phyloP scores from a whole-genome alignment of 2,113 vertebrate species.

The Mustelus asterias region DNA sequence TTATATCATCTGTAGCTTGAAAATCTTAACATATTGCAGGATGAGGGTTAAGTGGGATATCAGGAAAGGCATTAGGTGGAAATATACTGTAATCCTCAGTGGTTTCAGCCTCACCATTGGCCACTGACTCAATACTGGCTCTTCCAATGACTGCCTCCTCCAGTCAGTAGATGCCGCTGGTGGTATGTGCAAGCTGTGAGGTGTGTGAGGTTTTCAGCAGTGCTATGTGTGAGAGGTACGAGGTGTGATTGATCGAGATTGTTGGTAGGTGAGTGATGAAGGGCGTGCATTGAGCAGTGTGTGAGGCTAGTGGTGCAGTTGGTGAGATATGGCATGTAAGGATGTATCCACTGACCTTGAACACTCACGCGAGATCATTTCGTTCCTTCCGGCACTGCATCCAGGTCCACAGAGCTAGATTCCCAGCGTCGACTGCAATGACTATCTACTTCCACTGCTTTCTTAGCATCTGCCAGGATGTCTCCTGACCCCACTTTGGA shows the following conservation, averaged over 20 bases:
- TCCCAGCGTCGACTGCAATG: neutral
- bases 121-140: neutral
- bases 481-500: too few species aligned
- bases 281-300: neutral
- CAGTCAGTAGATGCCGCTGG: neutral
- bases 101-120: neutral
- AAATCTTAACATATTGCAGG: neutral
- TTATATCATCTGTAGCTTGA: neutral
- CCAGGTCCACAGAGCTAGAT: neutral
- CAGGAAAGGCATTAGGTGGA: neutral
- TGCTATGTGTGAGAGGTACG: too few species aligned
- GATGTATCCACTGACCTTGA: neutral
- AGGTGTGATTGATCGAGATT: neutral
- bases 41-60: neutral
- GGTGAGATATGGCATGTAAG: too few species aligned
- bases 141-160: neutral
- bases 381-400: neutral
- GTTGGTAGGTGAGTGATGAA: neutral
- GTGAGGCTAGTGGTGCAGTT: neutral
- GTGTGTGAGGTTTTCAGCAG: too few species aligned
- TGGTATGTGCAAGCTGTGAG: too few species aligned
- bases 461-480: neutral
- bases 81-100: neutral
- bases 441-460: neutral
- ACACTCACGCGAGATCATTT: neutral